These are phyloP conservation scores for Australoheros scitulus DNA, from an alignment of 2,113 vertebrate genomes.

Conservation along the genomic window DNA sequence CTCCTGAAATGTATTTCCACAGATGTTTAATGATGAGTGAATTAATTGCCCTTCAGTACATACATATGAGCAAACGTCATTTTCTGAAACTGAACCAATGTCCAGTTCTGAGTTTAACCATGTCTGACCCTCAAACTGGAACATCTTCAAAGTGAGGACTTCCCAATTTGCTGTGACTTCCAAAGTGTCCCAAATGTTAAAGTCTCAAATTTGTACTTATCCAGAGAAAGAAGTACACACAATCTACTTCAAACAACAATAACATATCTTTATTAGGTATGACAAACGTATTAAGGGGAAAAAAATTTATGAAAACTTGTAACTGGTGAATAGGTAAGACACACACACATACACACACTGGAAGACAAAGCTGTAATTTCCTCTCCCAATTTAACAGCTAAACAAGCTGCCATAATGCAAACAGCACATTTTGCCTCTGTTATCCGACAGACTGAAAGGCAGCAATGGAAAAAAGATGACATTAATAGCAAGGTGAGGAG, in stretches of 20 bases:
- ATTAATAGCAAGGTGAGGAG: slow-evolving; percentile 62
- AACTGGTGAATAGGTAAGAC: slow-evolving; percentile 6
- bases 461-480: neutral
- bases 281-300: neutral
- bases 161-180: neutral
- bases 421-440: slow-evolving; percentile 25
- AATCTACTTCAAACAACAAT: neutral
- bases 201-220: neutral
- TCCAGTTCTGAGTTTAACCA: neutral
- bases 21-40: accelerated
- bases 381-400: slow-evolving; percentile 21
- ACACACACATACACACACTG: neutral
- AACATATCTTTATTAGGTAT: neutral
- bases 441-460: slow-evolving; percentile 40
- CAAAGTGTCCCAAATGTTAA: neutral
- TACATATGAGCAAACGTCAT: neutral
- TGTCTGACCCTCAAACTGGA: neutral
- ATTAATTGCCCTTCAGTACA: neutral
- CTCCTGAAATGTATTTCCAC: neutral
- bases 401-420: slow-evolving; percentile 44
- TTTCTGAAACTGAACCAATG: neutral
- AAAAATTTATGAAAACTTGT: slow-evolving; percentile 4
- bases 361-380: slow-evolving; percentile 25
- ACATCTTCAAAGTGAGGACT: neutral
- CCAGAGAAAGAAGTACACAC: neutral